Evolutionary conservation across 2,888 invertebrate species (phyloP), one percentile per base, ranked within the genome.

Genomic region (Chalcosyrphus nemorum): DNA sequence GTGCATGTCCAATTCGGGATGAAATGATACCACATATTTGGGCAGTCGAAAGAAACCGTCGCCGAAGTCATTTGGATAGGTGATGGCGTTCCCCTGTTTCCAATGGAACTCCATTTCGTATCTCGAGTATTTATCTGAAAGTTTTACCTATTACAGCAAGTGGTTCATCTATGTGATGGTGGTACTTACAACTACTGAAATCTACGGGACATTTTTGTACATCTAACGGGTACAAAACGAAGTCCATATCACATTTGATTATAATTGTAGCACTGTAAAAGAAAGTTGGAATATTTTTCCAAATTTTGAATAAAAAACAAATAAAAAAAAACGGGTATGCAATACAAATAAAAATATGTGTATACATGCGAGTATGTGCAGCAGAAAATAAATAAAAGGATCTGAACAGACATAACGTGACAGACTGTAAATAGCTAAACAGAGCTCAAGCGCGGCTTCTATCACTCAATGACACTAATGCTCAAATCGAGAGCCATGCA

Each of bases 181-280:
- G n/a, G 45, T 89, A 93, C 94, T 93, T 91, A 94, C 94, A 94
- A 89, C 94, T 94, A 89, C 94, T 93, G 88, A 94, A 94, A 89
- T 94, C 94, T 87, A 94, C 93, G 72, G 93, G 93, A 89, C 94
- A 94, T 87, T 93, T 93, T 89, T 94, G 94, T 45, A 94, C 93
- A 88, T 94, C 94, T 87, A 94, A 89, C 15, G 94, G 94, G 88
- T 94, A 94, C 80, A 94, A 91, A 70, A 93, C 93, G 89, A 94
- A 94, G 89, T 94, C 93, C 94, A 94, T 94, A 90, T 94, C 93
- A 89, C 94, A 94, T 90, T 94, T 94, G 86, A 94, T 93, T 86
- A 94, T 93, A 86, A 94, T 93, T 77, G 94, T 94, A 32, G 94
- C 94, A 86, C 94, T 94, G 92, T 27, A 89, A 82, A 52, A 89